Evolutionary conservation across 2,888 invertebrate genomes (phyloP).

Genomic region (Sturmia bella): DNA sequence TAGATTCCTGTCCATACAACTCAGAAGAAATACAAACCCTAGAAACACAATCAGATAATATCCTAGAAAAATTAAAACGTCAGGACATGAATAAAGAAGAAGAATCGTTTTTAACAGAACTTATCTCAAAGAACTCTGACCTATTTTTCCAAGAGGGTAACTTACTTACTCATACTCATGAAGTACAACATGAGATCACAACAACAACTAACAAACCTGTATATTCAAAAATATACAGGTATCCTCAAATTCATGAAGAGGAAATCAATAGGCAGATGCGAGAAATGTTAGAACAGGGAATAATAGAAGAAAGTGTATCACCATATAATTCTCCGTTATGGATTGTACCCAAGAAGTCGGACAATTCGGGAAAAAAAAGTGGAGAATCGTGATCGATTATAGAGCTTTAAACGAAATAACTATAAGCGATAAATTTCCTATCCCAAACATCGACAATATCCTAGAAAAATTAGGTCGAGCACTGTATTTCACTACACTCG

Average conservation of each 20-base stretch:
- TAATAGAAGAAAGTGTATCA: neutral
- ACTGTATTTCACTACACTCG: neutral
- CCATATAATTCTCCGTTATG: constrained; percentile 1
- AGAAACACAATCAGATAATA: no score
- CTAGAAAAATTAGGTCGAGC: neutral
- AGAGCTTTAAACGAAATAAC: neutral
- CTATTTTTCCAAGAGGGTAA: no score
- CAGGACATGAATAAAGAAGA: no score
- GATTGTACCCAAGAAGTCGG: neutral
- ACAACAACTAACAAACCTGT: no score
- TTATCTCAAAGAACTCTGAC: no score
- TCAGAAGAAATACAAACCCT: no score
- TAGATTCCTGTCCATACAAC: no score
- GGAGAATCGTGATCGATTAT: neutral
- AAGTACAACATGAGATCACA: no score
- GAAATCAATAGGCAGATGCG: constrained; percentile 1
- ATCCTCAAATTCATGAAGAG: constrained; percentile 2
- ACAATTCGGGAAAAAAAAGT: neutral
- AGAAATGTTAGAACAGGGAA: neutral
- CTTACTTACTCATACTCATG: no score
- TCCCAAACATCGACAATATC: no score
- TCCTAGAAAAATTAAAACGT: no score
- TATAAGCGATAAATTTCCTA: neutral
- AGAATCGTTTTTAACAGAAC: no score
- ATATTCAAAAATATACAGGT: constrained; percentile 10